Evolutionary conservation across 2,888 invertebrate species (phyloP), one percentile per base, ranked within the genome.

Genomic region (Ophion costatus): DNA sequence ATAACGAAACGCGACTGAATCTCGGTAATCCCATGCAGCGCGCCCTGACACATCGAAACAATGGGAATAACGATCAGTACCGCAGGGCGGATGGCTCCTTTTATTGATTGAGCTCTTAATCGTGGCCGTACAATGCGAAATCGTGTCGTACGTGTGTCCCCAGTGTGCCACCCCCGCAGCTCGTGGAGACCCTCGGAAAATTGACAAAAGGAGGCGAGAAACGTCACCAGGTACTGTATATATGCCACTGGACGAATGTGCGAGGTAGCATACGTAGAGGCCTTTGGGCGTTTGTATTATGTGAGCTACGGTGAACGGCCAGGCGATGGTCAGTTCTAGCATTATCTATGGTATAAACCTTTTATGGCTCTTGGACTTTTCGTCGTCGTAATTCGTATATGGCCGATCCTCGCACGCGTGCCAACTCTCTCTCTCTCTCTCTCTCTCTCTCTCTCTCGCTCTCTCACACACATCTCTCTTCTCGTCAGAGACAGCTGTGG

Each of bases 321-420:
- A 14, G 51, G 3, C 51, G 17, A 17, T 11, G 1, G 17, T 2
- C 5, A 11, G 51, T 51, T 51, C 51, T 14, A 51, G 5, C 51
- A 51, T 51, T 51, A 51, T 51, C 51, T 51, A 51, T 14, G 51
- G 51, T 51, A 5, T 5, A 51, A 33, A 51, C 51, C 51, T 51
- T 51, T 51, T 51, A 51, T 51, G 51, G 14, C 17, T 51, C 17
- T 51, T 51, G 51, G 51, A 51, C 51, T 51, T 14, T 51, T 29
- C 29, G 4, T 29, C 29, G 29, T 51, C 51, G 51, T 51, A 51
- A 51, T 51, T 51, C 51, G 51, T 51, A 51, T 17, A 51, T 42
- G 29, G 82, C 71, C 70, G 70, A 71, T 77, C 66, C 51, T 63
- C 70, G 81, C 17, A 70, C 82, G 79, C 81, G 84, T 79, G 82